Evolutionary conservation across 2,113 vertebrate species (phyloP), one percentile per base, ranked within the genome.

Genomic region (Dascyllus trimaculatus): DNA sequence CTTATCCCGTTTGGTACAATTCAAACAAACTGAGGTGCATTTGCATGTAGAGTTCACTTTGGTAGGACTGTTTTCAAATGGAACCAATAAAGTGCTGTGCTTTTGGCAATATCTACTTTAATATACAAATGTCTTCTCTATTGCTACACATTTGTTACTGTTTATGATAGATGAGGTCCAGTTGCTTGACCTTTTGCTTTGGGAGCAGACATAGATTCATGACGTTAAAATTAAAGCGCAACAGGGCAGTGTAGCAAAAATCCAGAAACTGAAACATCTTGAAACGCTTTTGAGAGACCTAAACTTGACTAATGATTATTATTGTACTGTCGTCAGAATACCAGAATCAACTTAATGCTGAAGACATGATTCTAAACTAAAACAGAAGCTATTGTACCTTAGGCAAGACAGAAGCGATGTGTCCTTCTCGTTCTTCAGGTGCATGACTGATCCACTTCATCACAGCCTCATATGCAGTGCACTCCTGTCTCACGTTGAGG

Each of bases 401-500:
- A 14, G 71, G 45, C 0, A 90, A n/a, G 43, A 91, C 84, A 21
- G 22, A 1, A n/a, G 18, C 0, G 0, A 88, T 52, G 61, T 82
- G 21, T 10, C 1, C 4, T 29, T 70, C 43, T 35, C 80, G 57
- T 5, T 84, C 45, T 22, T 59, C 32, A 5, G 76, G 75, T 8
- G 0, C 1, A 26, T 78, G 21, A 15, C 6, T 0, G 5, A 91
- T 89, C 89, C 88, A 92, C 14, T 17, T 53, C 0, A 78, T 13
- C 21, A 89, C 3, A 4, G 85, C 80, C 1, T 86, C 71, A 29
- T 21, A 91, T 25, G 11, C 79, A 4, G 13, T 21, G 3, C 1
- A 19, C 59, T 90, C 81, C 13, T 35, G 38, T 52, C n/a, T 76
- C 4, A 88, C 87, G 46, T 54, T 75, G 38, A 91, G 80, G 22